phyloP scores from a whole-genome alignment of 2,113 vertebrate species.

The Aegithalos caudatus region DNA sequence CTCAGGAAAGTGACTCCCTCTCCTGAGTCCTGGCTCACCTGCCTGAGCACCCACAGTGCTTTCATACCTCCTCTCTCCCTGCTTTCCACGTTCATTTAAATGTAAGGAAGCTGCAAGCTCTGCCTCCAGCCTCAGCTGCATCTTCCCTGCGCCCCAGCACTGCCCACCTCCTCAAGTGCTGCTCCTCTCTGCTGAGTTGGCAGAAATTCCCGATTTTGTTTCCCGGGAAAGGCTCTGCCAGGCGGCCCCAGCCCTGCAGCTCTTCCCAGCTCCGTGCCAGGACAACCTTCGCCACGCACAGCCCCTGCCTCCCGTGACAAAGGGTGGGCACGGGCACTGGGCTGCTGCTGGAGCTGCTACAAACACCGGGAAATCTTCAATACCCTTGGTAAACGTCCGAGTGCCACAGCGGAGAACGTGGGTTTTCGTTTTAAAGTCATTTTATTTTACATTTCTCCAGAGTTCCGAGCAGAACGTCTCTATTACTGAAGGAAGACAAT shows the following conservation, averaged over 20 bases:
- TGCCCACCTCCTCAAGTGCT: not conserved
- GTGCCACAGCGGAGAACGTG: not conserved
- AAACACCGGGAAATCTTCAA: too few species aligned
- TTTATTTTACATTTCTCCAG: conserved; percentile 72
- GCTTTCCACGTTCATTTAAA: not conserved
- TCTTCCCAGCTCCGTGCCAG: not conserved
- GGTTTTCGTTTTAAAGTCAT: conserved; percentile 60
- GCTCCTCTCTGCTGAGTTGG: not conserved
- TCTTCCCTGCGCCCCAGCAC: not conserved
- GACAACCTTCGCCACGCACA: not conserved
- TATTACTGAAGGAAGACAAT: conserved; percentile 2
- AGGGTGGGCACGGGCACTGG: too few species aligned
- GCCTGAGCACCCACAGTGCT: not conserved
- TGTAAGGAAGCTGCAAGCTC: not conserved
- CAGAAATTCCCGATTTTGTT: not conserved
- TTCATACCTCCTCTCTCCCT: too few species aligned
- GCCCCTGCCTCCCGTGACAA: too few species aligned
- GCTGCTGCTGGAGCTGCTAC: too few species aligned
- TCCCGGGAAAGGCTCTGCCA: not conserved
- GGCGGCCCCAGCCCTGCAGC: not conserved
- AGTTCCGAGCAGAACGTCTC: conserved; percentile 41
- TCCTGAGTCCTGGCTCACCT: not conserved
- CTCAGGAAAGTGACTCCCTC: not conserved
- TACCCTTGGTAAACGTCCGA: not conserved
- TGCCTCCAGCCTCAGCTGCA: not conserved